Evolutionary conservation across 2,797 vertebrate species (phyloP).

Genomic region (Smutsia gigantea): DNA sequence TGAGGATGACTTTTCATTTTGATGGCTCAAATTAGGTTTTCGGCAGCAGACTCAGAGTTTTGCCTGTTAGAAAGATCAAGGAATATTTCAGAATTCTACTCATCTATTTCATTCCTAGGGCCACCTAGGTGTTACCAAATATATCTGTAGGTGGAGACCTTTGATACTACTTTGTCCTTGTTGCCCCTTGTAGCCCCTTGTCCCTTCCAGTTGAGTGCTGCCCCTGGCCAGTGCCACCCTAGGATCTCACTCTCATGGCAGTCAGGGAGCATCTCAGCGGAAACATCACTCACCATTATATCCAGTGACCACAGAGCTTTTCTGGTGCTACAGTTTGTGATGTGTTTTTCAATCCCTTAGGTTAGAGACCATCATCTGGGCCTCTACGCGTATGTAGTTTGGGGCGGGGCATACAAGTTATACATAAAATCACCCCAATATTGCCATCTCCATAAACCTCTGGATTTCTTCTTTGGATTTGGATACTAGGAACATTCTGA

Average conservation of each 20-base stretch:
- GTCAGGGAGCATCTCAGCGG: not conserved
- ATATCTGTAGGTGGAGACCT: not conserved
- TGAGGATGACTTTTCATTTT: not conserved
- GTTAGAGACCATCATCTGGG: not conserved
- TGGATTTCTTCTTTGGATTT: not conserved
- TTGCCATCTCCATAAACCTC: not conserved
- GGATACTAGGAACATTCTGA: not conserved
- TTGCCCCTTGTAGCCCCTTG: not conserved
- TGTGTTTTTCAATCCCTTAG: not conserved
- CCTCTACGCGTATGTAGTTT: not conserved
- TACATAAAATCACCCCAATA: constrained; percentile 1
- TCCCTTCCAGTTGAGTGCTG: not conserved
- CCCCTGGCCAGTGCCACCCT: not conserved
- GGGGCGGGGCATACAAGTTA: not conserved
- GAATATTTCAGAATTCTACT: not conserved
- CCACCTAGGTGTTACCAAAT: not conserved
- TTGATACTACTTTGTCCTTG: not conserved
- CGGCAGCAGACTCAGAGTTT: not conserved
- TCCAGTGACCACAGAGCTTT: not conserved
- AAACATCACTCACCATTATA: not conserved
- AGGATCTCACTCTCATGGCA: not conserved
- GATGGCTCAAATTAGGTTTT: not conserved
- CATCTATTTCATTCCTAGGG: not conserved
- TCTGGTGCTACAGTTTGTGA: not conserved
- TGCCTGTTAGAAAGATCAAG: not conserved